Conservation (phyloP, 2,797 vertebrate species). For the Lates japonicus region DNA sequence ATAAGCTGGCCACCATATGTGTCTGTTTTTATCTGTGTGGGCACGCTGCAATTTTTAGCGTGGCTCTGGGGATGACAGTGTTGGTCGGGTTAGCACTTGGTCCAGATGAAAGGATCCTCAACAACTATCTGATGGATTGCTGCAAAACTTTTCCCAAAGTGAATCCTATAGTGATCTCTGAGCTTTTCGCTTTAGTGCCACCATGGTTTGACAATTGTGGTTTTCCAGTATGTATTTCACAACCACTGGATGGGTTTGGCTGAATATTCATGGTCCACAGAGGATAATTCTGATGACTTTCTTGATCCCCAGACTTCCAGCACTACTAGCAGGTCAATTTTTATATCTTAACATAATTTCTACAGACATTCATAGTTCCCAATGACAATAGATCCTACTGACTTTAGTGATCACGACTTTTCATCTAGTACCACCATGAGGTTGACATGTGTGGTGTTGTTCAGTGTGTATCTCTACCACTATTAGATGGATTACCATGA, state of each 20-base stretch:
- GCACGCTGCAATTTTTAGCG: slow-evolving; percentile 20
- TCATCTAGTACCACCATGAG: not conserved
- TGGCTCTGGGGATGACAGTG: slow-evolving; percentile 11
- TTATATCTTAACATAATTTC: too few species aligned
- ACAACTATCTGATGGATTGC: too few species aligned
- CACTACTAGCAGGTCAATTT: too few species aligned
- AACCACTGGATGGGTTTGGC: not conserved
- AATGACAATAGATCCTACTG: too few species aligned
- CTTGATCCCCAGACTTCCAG: too few species aligned
- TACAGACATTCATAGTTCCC: too few species aligned
- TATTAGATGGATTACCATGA: not conserved
- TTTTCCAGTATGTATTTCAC: not conserved
- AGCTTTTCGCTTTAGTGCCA: not conserved
- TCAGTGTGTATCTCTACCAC: not conserved
- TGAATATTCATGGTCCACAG: not conserved
- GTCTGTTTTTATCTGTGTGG: slow-evolving; percentile 45
- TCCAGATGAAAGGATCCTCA: slow-evolving; percentile 15
- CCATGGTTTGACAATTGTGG: not conserved
- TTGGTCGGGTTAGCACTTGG: not conserved
- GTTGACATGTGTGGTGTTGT: not conserved
- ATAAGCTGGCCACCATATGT: slow-evolving; percentile 42
- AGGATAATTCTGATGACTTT: too few species aligned
- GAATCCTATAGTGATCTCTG: not conserved
- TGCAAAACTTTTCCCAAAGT: not conserved
- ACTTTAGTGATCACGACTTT: not conserved